Percentiles rank a stretch among this genome's conserved stretches.
Evolutionary conservation across 2,797 vertebrate species (phyloP).

Genomic region (Sphaeramia orbicularis): DNA sequence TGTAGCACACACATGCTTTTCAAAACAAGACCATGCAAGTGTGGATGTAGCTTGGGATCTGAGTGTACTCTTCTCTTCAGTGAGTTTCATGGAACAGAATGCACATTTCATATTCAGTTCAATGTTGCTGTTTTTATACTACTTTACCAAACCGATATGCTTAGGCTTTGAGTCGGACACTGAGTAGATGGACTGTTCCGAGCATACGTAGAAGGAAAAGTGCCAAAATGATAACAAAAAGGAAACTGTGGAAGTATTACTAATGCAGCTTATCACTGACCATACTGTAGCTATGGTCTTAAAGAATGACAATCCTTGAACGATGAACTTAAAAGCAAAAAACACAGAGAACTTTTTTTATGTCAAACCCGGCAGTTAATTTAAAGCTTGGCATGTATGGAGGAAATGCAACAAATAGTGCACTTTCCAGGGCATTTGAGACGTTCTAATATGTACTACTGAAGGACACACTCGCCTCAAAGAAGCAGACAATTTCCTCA

Average conservation of each 20-base stretch:
- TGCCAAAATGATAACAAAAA: conserved; percentile 75
- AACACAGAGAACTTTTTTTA: neutral
- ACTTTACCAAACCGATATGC: conserved; percentile 27
- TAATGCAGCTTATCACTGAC: neutral
- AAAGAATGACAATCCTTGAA: neutral
- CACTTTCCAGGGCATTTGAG: conserved; percentile 18
- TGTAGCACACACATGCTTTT: too few relatives aligned
- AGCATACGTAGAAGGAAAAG: conserved; percentile 64
- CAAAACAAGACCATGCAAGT: too few relatives aligned
- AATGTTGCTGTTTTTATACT: conserved; percentile 42
- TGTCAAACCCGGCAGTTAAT: neutral
- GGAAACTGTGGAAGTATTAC: conserved; percentile 67
- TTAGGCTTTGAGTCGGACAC: conserved; percentile 40
- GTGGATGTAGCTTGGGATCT: neutral
- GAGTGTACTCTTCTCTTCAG: too few relatives aligned
- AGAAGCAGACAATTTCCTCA: neutral
- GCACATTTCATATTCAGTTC: conserved; percentile 27
- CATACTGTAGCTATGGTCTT: neutral
- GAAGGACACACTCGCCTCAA: neutral
- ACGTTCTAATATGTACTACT: neutral
- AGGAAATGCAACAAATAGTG: neutral
- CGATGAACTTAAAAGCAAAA: neutral
- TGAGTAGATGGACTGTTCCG: conserved; percentile 16
- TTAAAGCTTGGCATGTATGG: neutral
- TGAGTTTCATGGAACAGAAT: conserved; percentile 1